Evolutionary conservation across 2,797 vertebrate genomes (phyloP).

Genomic region (Mormyrops attenuatus): DNA sequence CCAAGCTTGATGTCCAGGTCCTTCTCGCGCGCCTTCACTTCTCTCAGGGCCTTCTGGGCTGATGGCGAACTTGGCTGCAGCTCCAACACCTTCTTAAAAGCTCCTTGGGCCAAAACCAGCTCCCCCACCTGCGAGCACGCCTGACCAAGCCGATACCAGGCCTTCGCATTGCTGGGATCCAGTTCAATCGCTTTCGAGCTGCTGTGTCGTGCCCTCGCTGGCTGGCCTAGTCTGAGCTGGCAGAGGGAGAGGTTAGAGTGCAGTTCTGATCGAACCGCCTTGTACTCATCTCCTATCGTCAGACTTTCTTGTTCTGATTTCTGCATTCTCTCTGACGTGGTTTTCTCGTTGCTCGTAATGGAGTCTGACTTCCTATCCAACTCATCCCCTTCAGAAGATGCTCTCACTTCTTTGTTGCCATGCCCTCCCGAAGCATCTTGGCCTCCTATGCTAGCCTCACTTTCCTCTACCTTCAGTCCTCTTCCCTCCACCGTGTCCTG

Average conservation of each 20-base stretch:
- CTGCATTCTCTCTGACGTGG: neutral
- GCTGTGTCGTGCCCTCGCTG: constrained; percentile 61
- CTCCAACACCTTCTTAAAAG: constrained; percentile 67
- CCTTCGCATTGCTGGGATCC: constrained; percentile 69
- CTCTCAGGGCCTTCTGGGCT: constrained; percentile 69
- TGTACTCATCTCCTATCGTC: constrained; percentile 49
- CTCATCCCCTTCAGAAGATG: neutral
- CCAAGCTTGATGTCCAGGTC: constrained; percentile 67
- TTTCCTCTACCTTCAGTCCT: constrained; percentile 12
- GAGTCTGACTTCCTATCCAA: neutral
- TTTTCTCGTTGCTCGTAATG: neutral
- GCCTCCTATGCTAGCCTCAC: neutral
- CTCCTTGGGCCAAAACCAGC: constrained; percentile 66
- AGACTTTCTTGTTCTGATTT: constrained; percentile 1
- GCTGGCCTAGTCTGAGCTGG: constrained; percentile 73
- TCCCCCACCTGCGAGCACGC: constrained; percentile 73
- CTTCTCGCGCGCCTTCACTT: constrained; percentile 63
- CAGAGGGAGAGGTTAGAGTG: constrained; percentile 81
- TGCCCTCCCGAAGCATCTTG: neutral
- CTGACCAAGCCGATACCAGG: constrained; percentile 77
- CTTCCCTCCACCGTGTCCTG: constrained; percentile 22
- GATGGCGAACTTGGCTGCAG: constrained; percentile 72
- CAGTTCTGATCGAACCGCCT: constrained; percentile 63
- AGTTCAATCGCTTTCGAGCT: constrained; percentile 68
- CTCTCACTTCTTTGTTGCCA: neutral